Evolutionary conservation across 2,113 vertebrate species (phyloP).

Genomic region (Typhlomys cinereus): DNA sequence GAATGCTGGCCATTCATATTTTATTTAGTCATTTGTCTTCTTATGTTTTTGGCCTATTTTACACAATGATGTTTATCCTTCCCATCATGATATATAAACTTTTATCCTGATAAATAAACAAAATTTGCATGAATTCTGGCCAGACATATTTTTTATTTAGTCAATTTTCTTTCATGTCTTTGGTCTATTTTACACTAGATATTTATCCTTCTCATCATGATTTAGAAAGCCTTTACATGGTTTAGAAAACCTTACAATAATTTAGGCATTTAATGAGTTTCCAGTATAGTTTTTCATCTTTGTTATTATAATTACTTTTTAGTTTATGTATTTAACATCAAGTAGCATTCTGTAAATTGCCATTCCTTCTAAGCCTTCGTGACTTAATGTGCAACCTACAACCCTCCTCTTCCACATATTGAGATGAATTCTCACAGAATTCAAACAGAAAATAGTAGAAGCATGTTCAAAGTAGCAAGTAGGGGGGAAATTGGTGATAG

Average conservation of each 20-base stretch:
- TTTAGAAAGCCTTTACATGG: not conserved
- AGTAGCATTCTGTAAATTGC: not conserved
- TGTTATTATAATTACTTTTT: not conserved
- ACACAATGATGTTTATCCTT: slow-evolving; percentile 7
- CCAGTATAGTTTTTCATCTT: not conserved
- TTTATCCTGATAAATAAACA: not conserved
- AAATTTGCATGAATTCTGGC: not conserved
- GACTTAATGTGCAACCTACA: not conserved
- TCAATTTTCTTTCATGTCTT: not conserved
- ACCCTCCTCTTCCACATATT: not conserved
- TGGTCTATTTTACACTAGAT: slow-evolving; percentile 7
- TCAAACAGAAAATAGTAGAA: slow-evolving; percentile 2
- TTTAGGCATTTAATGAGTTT: not conserved
- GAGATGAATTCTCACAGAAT: not conserved
- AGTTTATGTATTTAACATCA: not conserved
- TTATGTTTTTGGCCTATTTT: not conserved
- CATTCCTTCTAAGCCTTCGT: not conserved
- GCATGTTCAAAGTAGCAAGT: not conserved
- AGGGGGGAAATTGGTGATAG: not conserved
- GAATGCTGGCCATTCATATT: not conserved
- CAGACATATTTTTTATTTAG: not conserved
- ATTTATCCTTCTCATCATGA: slow-evolving; percentile 1
- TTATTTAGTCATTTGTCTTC: not conserved
- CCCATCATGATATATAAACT: slow-evolving; percentile 28
- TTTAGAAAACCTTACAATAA: not conserved